Evolutionary conservation across 1,140 invertebrate genomes (phyloP), one percentile per base, ranked within the genome.

Genomic region (Drosophila littoralis): DNA sequence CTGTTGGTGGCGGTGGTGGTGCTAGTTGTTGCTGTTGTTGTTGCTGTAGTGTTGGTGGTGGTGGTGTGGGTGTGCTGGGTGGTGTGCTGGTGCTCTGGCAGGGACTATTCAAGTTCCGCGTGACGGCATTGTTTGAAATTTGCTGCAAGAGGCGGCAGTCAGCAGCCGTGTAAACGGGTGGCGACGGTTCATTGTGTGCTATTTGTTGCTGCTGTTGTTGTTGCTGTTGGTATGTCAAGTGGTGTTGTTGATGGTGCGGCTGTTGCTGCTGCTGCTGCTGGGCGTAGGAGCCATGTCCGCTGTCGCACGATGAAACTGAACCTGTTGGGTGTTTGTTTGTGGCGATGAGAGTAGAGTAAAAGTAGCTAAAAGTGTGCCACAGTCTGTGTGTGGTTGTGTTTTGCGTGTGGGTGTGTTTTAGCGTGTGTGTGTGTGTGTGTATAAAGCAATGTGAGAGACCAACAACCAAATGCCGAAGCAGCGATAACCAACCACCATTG

Each of bases 231-330:
- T 73, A 65, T 79, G 48, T 54, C 67, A 70, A 48, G 58, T 55
- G 68, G 17, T 94, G 94, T 93, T 95, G 95, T 7, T 52, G 60
- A 3, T 74, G 75, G 15, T 50, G 46, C 22, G 75, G 75, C 6
- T n/a, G n/a, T n/a, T n/a, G n/a, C n/a, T 78, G 75, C 42, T 78
- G 80, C 50, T 86, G 79, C 83, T 95, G 94, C 93, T 96, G 95
- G 86, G 95, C 95, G 88, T 96, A 96, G 43, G 96, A 96, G 66
- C 96, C 96, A 92, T 96, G 96, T 84, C 96, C 97, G 82, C 96
- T 97, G 93, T 98, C 96, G 92, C 95, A 96, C 75, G 96, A 97
- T 71, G 96, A 97, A 75, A 96, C 95, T 59, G 96, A 97, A 91
- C 96, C 96, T 92, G 75, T 82, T 90, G 78, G 68, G 60, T 77